Base-by-base conservation (phyloP, 2,113 vertebrate species). In the Passer domesticus region DNA sequence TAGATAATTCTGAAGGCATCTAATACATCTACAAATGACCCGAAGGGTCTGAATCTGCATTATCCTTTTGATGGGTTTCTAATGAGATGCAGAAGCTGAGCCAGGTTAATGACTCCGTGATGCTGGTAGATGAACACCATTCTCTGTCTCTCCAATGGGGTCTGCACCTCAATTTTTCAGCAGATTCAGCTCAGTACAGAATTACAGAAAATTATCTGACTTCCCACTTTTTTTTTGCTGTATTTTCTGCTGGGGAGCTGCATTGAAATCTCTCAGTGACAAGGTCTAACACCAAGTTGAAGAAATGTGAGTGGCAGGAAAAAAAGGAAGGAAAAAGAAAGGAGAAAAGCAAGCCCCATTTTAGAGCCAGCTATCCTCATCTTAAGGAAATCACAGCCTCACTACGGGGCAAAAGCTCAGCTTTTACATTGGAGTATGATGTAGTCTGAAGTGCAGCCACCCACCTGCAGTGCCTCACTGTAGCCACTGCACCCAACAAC, bases 381-480 rank as follows among this genome's bases (percentile, higher is more conserved):
- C 3, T 63, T 27, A 66, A 2, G 15, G 33, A 86, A 69, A 74
- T 28, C 15, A 31, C 22, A 69, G 59, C 8, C 22, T 59, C 31
- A 28, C 9, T 35, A 27, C 9, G 22, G 15, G 18, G 11, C 15
- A 62, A 62, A 93, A 89, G 22, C 15, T 35, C 24, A 28, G 30
- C 12, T 62, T 83, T 56, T 35, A 44, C 35, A 39, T 21, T 0
- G 0, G 18, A 62, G 43, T 46, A 50, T 1, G 2, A 16, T 13
- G 15, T 7, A 55, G 33, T 15, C 35, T 56, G 41, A 19, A 79
- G 67, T 27, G 66, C 35, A 43, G 55, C 5, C 55, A 59, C 23
- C 15, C 1, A 4, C 13, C n/a, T 25, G 25, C 88, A 30, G 25
- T 20, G 24, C 52, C 11, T 41, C 43, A 30, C 22, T 22, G 31